phyloP scores from a whole-genome alignment of 2,888 invertebrate species.

The Thysanoteuthis rhombus region DNA sequence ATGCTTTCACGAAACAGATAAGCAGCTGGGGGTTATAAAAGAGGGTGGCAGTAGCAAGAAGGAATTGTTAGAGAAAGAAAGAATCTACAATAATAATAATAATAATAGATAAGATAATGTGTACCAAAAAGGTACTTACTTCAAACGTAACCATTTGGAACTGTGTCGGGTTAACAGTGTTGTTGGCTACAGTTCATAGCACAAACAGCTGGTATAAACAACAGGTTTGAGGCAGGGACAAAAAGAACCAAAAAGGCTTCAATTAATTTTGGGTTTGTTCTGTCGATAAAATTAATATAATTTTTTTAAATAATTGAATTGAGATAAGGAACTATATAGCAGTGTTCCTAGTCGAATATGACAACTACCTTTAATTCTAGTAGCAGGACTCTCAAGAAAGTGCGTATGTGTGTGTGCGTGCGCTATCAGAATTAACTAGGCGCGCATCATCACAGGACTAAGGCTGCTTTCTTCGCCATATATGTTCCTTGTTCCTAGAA shows the following conservation, averaged over 20 bases:
- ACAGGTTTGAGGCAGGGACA: too few species aligned
- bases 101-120: background rate
- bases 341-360: background rate
- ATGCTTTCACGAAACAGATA: too few species aligned
- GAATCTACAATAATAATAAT: background rate
- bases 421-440: background rate
- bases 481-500: constrained; percentile 16
- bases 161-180: background rate
- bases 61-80: background rate
- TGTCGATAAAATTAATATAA: background rate
- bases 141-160: background rate
- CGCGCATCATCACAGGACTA: background rate
- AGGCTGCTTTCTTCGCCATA: background rate
- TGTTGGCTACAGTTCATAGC: background rate
- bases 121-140: background rate
- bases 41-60: background rate
- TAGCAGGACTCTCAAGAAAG: background rate
- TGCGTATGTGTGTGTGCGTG: constrained; percentile 21
- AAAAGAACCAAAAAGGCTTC: background rate
- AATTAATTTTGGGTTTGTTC: background rate
- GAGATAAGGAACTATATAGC: background rate
- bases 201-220: background rate
- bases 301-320: background rate
- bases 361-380: background rate
- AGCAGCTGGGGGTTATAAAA: background rate